A percentile compares a stretch with the other conserved stretches of the same genome.
Conservation (phyloP, 2,113 vertebrate genomes). For the Oophaga pumilio region DNA sequence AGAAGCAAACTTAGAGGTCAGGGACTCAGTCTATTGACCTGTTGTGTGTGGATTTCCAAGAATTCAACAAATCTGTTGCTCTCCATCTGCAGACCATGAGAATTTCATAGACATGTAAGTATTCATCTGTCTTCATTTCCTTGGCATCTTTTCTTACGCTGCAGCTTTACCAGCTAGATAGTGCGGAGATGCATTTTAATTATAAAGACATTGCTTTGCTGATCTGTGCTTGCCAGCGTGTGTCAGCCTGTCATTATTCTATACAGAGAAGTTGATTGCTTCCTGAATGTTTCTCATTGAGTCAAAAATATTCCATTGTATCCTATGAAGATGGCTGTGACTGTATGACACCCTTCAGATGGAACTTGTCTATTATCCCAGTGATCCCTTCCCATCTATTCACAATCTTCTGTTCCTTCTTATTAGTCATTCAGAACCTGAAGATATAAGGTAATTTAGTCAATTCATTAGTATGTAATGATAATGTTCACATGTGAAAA, state of each 20-base stretch:
- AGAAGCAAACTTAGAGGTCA: background rate
- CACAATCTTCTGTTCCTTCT: background rate
- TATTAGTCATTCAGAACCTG: background rate
- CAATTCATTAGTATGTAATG: background rate
- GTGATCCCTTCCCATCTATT: background rate
- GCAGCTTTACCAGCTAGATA: background rate
- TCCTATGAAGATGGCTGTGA: background rate
- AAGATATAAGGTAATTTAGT: background rate
- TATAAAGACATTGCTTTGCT: background rate
- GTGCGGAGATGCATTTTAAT: background rate
- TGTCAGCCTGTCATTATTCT: background rate
- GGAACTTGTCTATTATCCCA: background rate
- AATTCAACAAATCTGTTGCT: background rate
- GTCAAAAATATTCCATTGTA: background rate
- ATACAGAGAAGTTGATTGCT: background rate
- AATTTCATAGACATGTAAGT: conserved; percentile 31
- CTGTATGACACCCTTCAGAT: background rate
- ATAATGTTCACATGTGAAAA: background rate
- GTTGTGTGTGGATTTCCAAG: background rate
- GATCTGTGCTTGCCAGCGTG: background rate
- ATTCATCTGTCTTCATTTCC: background rate
- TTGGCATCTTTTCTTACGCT: background rate
- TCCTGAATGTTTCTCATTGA: background rate
- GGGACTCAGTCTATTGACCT: background rate
- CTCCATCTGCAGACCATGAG: background rate